Evolutionary conservation across 2,888 invertebrate genomes (phyloP), one percentile per base, ranked within the genome.

Genomic region (Bombylius discolor): DNA sequence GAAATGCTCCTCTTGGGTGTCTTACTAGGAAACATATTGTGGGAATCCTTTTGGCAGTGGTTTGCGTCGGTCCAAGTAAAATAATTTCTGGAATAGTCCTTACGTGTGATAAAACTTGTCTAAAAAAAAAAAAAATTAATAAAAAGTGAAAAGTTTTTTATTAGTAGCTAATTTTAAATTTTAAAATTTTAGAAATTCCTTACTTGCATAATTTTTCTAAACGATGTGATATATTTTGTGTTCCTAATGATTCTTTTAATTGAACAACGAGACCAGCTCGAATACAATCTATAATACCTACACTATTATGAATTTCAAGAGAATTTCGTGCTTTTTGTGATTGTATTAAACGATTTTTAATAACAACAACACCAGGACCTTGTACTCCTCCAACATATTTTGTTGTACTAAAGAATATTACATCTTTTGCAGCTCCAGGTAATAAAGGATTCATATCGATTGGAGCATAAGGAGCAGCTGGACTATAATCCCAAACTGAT

Each of bases 381-480:
- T 90, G 89, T 0, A 90, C 86, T 1, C 93, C 94, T 1, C 94
- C 94, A 45, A 91, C 81, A 70, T 94, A 92, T 73, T 93, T 93
- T 76, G 92, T 92, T 51, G 89, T 85, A 53, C 91, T 88, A 70
- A 94, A 87, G 73, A 90, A 91, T 56, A 94, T 76, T 1, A 91
- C 92, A 72, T 95, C 94, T 68, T 93, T 92, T 72, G 85, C 82
- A 47, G 85, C 84, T 44, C 85, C 85, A 5, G 81, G 78, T 39
- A 83, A 73, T 12, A 82, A 78, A 0, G 93, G 90, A 68, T 94
- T 93, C 87, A 93, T 89, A 65, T 90, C 86, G 56, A 93, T 81
- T 23, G 80, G 77, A 0, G 85, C 79, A 65, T 86, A 87, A 0
- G 93, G 89, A 58, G 86, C 87, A 5, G 90, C 88, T 5, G 89